Percentiles rank a stretch among this genome's conserved stretches.
phyloP scores from a whole-genome alignment of 1,140 invertebrate genomes.

The Aphelinus atriplicis region DNA sequence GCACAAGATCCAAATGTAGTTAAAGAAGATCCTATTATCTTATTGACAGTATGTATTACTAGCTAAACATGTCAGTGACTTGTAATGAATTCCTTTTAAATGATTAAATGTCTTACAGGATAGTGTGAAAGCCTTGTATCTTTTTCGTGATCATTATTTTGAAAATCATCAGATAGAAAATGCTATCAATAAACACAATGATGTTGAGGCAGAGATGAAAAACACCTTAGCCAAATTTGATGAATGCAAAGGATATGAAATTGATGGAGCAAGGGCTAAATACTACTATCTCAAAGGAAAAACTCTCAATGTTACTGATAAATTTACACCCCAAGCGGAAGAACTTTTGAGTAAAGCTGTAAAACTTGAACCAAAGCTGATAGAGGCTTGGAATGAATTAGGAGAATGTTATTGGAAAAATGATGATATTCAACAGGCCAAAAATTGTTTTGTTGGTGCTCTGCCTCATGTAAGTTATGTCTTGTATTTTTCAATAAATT shows the following conservation, averaged over 20 bases:
- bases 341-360: constrained; percentile 83
- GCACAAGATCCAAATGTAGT: constrained; percentile 57
- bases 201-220: constrained; percentile 75
- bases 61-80: not conserved
- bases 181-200: constrained; percentile 73
- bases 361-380: constrained; percentile 83
- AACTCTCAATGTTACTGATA: constrained; percentile 78
- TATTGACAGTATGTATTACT: constrained; percentile 54
- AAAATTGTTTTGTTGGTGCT: constrained; percentile 86
- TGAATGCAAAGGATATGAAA: constrained; percentile 73
- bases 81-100: constrained; percentile 11
- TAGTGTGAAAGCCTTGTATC: constrained; percentile 74
- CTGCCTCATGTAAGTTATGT: constrained; percentile 76
- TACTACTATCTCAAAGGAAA: constrained; percentile 82
- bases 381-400: constrained; percentile 89
- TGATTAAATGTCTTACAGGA: constrained; percentile 64
- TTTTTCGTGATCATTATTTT: constrained; percentile 82
- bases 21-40: constrained; percentile 63
- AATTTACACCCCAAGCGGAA: constrained; percentile 76
- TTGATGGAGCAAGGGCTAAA: constrained; percentile 71
- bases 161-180: constrained; percentile 77
- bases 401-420: constrained; percentile 93
- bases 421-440: constrained; percentile 81
- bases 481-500: constrained; percentile 26
- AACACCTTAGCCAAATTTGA: constrained; percentile 74